phyloP scores from a whole-genome alignment of 2,888 invertebrate genomes.

The Isoperla grammatica region DNA sequence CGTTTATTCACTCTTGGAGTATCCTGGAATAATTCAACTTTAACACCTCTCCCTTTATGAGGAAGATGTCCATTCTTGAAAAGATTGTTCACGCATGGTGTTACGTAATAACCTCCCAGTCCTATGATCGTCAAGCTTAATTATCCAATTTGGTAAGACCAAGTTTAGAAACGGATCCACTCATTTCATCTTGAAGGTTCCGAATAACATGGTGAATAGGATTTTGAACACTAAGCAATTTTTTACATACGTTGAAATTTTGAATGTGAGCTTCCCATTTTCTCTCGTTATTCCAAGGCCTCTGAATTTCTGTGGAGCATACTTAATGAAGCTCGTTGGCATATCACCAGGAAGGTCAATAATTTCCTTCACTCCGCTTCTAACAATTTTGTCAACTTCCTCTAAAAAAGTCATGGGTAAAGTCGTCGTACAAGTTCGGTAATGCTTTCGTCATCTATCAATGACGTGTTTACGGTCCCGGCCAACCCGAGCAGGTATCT shows the following conservation, averaged over 20 bases:
- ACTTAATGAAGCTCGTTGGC: slow-evolving; percentile 2
- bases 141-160: too few relatives aligned
- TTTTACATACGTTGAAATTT: slow-evolving; percentile 7
- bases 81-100: not conserved
- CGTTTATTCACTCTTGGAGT: slow-evolving; percentile 1
- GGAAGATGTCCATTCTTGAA: not conserved
- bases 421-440: too few relatives aligned
- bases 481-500: too few relatives aligned
- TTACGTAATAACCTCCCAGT: not conserved
- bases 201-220: not conserved
- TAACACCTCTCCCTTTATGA: slow-evolving; percentile 11
- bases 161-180: too few relatives aligned
- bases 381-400: not conserved
- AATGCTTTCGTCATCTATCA: too few relatives aligned
- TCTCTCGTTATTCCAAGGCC: not conserved
- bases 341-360: not conserved
- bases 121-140: not conserved
- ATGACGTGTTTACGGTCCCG: too few relatives aligned
- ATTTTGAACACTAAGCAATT: not conserved
- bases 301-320: not conserved
- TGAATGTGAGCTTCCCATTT: slow-evolving; percentile 4
- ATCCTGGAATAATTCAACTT: not conserved
- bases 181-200: not conserved
- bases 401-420: not conserved
- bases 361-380: slow-evolving; percentile 2